These are phyloP conservation scores for Heliocidaris tuberculata DNA, from an alignment of 35 echinoderm and acorn worm genomes.

Conservation along the genomic window DNA sequence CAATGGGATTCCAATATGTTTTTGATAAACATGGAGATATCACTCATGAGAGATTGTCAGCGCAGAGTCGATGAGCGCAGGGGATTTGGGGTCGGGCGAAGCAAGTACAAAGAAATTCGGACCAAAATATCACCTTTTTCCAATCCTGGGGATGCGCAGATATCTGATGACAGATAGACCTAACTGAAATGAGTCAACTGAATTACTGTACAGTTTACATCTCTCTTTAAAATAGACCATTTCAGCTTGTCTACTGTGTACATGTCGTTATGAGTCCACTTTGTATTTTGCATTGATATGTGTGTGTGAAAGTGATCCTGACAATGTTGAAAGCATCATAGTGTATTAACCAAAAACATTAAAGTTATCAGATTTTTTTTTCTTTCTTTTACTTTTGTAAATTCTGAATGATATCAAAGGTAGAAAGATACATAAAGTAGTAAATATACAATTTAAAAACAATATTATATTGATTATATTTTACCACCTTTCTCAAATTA, in stretches of 20 bases:
- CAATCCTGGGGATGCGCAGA: background rate
- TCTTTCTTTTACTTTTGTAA: no score
- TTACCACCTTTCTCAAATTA: no score
- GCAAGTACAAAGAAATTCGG: constrained; percentile 3
- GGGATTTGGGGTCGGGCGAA: background rate
- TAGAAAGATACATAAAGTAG: no score
- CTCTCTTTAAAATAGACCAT: background rate
- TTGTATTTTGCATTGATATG: no score
- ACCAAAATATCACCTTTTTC: constrained; percentile 1
- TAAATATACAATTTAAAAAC: no score
- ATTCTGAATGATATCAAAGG: no score
- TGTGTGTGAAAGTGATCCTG: no score
- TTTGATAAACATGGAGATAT: constrained; percentile 13
- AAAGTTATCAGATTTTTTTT: no score
- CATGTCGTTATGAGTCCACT: background rate
- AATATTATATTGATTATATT: no score
- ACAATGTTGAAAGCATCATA: no score
- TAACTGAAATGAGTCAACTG: background rate
- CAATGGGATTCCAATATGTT: constrained; percentile 11
- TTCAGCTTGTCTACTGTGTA: background rate
- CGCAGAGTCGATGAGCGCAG: background rate
- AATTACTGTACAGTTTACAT: background rate
- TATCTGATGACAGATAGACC: constrained; percentile 8
- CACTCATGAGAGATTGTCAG: constrained; percentile 7
- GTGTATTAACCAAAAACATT: no score